A percentile compares a stretch with the other conserved stretches of the same genome.
Conservation (phyloP, 2,113 vertebrate species). For the Castor canadensis region DNA sequence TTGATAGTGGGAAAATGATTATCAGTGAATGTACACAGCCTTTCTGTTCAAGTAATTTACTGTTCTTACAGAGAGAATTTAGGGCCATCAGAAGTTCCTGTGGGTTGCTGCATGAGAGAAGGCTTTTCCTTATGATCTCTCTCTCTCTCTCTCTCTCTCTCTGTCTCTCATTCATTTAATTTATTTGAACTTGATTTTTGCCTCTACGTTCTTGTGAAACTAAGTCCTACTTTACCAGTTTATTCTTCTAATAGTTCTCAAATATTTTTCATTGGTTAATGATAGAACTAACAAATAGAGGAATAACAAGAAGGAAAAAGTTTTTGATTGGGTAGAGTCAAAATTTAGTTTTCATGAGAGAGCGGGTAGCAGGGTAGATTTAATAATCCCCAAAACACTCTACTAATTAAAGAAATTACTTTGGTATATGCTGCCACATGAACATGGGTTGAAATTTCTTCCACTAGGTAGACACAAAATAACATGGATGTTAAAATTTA, state of each 20-base stretch:
- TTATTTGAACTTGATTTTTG: too few species aligned
- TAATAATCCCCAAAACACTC: not conserved
- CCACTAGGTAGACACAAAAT: not conserved
- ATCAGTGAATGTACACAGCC: not conserved
- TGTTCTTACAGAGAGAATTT: not conserved
- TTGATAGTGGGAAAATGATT: not conserved
- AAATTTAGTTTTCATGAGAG: not conserved
- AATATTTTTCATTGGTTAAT: not conserved
- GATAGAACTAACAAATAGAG: not conserved
- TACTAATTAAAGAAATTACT: constrained; percentile 5
- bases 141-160: too few species aligned
- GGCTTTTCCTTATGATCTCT: not conserved
- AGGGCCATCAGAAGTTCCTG: not conserved
- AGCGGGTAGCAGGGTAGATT: not conserved
- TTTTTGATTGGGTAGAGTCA: not conserved
- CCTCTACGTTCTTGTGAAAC: constrained; percentile 3
- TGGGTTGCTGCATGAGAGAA: not conserved
- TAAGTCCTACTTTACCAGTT: not conserved
- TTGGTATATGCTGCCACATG: not conserved
- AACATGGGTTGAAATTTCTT: not conserved
- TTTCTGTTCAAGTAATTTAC: not conserved
- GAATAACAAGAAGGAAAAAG: not conserved
- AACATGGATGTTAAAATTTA: not conserved
- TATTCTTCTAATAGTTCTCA: not conserved
- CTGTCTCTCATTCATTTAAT: too few species aligned